A percentile compares a stretch with the other conserved stretches of the same genome.
phyloP scores from a whole-genome alignment of 2,797 vertebrate genomes.

The Microhierax caerulescens region DNA sequence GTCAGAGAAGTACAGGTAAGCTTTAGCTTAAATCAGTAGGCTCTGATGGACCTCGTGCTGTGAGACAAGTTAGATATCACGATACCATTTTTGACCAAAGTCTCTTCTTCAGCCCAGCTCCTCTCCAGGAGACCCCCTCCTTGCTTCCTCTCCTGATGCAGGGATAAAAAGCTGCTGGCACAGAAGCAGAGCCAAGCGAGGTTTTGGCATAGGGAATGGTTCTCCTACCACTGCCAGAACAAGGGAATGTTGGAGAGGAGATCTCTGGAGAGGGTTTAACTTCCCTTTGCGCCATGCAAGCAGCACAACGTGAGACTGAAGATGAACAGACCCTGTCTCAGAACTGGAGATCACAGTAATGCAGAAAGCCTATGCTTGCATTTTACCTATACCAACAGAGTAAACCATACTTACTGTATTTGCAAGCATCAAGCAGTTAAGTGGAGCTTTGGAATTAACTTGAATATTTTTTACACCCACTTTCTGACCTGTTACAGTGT shows the following conservation, averaged over 20 bases:
- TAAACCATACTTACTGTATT: not conserved
- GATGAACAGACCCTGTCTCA: constrained; percentile 31
- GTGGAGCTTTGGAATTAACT: not conserved
- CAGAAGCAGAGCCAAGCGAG: constrained; percentile 2
- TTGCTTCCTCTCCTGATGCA: not conserved
- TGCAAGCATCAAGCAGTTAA: not conserved
- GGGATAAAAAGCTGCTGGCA: constrained; percentile 39
- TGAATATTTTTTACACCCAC: not conserved
- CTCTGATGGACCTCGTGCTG: not conserved
- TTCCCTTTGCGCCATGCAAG: not conserved
- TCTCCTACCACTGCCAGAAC: not conserved
- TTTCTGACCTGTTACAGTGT: not conserved
- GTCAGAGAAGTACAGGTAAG: not conserved
- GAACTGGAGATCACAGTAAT: not conserved
- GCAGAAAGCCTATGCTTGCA: not conserved
- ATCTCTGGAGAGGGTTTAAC: not conserved
- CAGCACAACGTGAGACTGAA: constrained; percentile 7
- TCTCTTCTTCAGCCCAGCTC: not conserved
- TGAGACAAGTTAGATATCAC: not conserved
- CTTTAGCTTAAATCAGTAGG: not conserved
- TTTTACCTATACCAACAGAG: not conserved
- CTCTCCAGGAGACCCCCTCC: constrained; percentile 1
- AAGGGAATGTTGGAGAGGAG: constrained; percentile 34
- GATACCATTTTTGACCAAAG: not conserved
- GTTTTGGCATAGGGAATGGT: not conserved